A percentile compares a stretch with the other conserved stretches of the same genome.
Conservation (phyloP, 1,140 invertebrate genomes). For the Orussus abietinus region DNA sequence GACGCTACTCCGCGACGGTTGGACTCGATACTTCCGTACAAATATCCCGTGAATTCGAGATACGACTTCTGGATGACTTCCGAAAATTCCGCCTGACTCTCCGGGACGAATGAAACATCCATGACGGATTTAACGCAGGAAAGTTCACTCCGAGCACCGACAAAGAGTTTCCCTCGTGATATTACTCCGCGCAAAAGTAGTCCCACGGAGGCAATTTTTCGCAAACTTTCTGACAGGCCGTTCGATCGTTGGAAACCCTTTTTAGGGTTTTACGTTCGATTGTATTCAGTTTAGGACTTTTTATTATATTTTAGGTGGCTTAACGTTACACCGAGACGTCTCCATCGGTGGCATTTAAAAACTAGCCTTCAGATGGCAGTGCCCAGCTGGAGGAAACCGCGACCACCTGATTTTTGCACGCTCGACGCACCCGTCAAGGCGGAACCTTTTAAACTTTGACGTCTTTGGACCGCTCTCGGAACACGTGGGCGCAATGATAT, state of each 20-base stretch:
- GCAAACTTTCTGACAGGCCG: background rate
- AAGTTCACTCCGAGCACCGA: too few relatives aligned
- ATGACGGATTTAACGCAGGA: too few relatives aligned
- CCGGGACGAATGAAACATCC: too few relatives aligned
- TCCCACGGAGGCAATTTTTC: conserved; percentile 15
- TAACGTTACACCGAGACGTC: too few relatives aligned
- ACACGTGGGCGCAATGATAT: conserved; percentile 26
- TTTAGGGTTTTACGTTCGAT: background rate
- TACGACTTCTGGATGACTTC: too few relatives aligned
- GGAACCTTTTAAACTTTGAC: conserved; percentile 39
- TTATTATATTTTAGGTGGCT: background rate
- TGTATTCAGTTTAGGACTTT: background rate
- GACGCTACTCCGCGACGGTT: conserved; percentile 23
- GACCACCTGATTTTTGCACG: conserved; percentile 37
- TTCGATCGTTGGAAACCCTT: background rate
- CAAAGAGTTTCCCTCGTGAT: too few relatives aligned
- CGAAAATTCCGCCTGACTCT: too few relatives aligned
- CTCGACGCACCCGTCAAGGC: conserved; percentile 14
- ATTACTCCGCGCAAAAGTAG: conserved; percentile 38
- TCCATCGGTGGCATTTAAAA: conserved; percentile 21
- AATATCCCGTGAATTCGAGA: too few relatives aligned
- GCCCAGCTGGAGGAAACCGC: conserved; percentile 20
- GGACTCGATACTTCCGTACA: too few relatives aligned
- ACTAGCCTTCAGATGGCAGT: conserved; percentile 14
- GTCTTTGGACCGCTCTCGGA: conserved; percentile 14